Evolutionary conservation across 2,113 vertebrate genomes (phyloP), one percentile per base, ranked within the genome.

Genomic region (Uria aalge): DNA sequence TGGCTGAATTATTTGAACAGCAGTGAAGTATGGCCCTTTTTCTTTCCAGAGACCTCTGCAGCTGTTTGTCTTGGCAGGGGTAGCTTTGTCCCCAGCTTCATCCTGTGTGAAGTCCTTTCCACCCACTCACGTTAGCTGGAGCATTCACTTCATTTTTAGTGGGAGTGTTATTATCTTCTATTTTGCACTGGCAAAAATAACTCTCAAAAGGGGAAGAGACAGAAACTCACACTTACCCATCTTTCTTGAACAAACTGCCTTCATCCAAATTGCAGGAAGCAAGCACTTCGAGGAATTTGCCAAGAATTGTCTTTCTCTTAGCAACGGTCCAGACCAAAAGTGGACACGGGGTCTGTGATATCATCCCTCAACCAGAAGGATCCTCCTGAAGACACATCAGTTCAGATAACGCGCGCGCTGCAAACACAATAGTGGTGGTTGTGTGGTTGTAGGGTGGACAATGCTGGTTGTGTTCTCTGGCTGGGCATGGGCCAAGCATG

Each of bases 1-100:
- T 52, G 67, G n/a, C 88, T 77, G 72, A 72, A 93, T 80, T 56
- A 90, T 86, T 80, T 92, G 56, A 94, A 79, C 60, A 92, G 88
- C 82, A 71, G 60, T 43, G 52, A 63, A 86, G 62, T 72, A 86
- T 77, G 60, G 75, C 66, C 56, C 59, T 92, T 94, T 83, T 81
- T 23, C 68, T 60, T 94, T 93, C 83, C 92, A 91, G 64, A 89
- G 52, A 73, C 87, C 50, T 94, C 71, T 92, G 85, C 95, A 96
- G 96, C 90, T 97, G 95, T 93, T 96, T 96, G 75, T 97, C 81
- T 97, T 97, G 96, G 95, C 96, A 92, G 67, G 36, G 40, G 19
- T 30, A 74, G 50, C 43, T 84, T 86, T 94, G 72, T 94, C 94
- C 94, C 52, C 34, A 75, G 85, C 76, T 84, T 81, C 86, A 94